These are phyloP conservation scores for Cryptotermes secundus DNA, from an alignment of 1,140 invertebrate species.

Conservation along the genomic window DNA sequence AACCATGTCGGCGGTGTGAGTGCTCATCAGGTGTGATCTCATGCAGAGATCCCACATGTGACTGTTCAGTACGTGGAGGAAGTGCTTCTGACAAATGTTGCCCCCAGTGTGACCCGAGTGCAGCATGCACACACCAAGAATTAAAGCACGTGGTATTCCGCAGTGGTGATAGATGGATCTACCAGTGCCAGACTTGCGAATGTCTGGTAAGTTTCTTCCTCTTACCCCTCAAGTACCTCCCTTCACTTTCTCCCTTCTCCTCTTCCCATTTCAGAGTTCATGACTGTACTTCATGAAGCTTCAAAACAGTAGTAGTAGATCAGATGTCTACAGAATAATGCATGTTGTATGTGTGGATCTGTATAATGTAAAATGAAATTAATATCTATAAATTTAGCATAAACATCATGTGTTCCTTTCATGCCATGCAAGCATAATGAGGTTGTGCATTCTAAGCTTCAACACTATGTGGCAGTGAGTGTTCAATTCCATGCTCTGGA, in stretches of 20 bases:
- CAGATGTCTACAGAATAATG: no score
- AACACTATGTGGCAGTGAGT: no score
- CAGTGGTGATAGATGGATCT: constrained; percentile 83
- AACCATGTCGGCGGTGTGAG: constrained; percentile 61
- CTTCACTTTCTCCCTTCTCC: background rate
- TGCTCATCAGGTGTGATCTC: constrained; percentile 62
- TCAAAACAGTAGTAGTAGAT: no score
- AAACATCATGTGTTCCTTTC: no score
- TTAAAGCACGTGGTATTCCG: constrained; percentile 69
- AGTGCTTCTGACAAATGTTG: constrained; percentile 65
- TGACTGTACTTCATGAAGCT: no score
- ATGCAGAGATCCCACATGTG: constrained; percentile 60
- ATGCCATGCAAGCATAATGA: no score
- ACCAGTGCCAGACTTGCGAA: constrained; percentile 88
- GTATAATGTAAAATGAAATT: no score
- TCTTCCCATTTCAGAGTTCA: no score
- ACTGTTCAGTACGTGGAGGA: constrained; percentile 55
- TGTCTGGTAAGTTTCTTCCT: constrained; percentile 67
- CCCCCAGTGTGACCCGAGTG: constrained; percentile 70
- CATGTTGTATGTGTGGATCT: no score
- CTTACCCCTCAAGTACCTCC: background rate
- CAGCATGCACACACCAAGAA: constrained; percentile 76
- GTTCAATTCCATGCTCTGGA: no score
- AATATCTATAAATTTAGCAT: no score
- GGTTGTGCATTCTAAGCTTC: no score